Conservation (phyloP, 2,797 vertebrate species). For the Sphaeramia orbicularis region DNA sequence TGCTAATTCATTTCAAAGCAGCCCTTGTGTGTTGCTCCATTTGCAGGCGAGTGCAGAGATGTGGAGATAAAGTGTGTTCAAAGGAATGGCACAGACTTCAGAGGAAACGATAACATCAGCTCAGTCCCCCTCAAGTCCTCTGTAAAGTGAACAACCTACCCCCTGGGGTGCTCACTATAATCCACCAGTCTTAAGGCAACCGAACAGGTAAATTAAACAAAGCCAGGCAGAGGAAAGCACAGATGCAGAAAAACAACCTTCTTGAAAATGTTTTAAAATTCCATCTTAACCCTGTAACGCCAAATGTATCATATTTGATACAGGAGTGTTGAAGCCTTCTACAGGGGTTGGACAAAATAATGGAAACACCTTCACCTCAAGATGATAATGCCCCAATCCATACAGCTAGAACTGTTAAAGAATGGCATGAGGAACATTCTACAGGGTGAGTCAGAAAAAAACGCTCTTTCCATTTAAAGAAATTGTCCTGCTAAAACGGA, state of each 20-base stretch:
- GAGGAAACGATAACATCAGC: constrained; percentile 70
- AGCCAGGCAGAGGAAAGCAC: constrained; percentile 7
- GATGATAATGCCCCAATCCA: too few relatives aligned
- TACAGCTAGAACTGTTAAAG: too few relatives aligned
- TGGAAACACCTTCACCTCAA: too few relatives aligned
- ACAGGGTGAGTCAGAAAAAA: too few relatives aligned
- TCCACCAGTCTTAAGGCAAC: constrained; percentile 37
- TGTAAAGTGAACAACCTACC: constrained; percentile 56
- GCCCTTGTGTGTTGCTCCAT: constrained; percentile 58
- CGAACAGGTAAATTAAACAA: constrained; percentile 64
- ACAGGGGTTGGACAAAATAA: too few relatives aligned
- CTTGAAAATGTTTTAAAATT: constrained; percentile 10
- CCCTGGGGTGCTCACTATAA: constrained; percentile 46
- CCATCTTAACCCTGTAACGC: too few relatives aligned
- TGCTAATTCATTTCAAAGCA: constrained; percentile 71
- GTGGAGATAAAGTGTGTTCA: constrained; percentile 75
- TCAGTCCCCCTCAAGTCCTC: constrained; percentile 53
- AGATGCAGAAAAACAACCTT: constrained; percentile 22
- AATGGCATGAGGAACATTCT: too few relatives aligned
- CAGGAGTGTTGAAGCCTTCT: too few relatives aligned
- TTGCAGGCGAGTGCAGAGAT: constrained; percentile 65
- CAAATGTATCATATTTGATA: too few relatives aligned
- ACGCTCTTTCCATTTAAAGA: too few relatives aligned
- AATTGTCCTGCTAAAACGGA: too few relatives aligned
- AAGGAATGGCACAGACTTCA: constrained; percentile 71